These are phyloP conservation scores for Pollimyrus isidori DNA, from an alignment of 2,113 vertebrate species.

Conservation along the genomic window DNA sequence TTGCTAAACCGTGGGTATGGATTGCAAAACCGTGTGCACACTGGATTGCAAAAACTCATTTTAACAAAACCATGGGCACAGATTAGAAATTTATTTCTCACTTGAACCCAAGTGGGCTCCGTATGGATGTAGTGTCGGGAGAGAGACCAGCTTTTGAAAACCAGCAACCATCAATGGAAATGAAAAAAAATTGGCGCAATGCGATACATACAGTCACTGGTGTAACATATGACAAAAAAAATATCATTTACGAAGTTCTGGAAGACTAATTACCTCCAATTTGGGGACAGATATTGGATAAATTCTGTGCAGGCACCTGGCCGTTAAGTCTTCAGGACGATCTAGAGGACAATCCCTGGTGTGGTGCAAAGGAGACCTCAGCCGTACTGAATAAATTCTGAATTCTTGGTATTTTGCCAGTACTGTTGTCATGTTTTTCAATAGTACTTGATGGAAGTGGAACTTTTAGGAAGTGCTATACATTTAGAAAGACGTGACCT, in stretches of 20 bases:
- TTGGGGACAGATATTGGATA: background rate
- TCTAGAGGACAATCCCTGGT: background rate
- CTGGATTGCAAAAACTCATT: background rate
- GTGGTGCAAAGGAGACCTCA: background rate
- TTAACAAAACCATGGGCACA: too few relatives aligned
- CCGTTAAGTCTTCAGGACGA: background rate
- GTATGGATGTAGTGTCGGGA: background rate
- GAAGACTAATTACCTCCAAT: background rate
- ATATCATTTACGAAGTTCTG: background rate
- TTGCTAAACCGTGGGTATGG: rapidly evolving
- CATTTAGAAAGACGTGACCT: background rate
- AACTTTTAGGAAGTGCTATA: background rate
- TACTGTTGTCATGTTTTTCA: background rate
- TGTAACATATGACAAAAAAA: background rate
- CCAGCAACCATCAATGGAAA: background rate
- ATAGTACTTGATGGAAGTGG: background rate
- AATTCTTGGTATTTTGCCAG: background rate
- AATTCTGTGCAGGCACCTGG: background rate
- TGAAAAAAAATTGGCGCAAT: background rate
- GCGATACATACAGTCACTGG: background rate
- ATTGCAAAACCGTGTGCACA: background rate
- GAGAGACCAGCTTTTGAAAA: background rate
- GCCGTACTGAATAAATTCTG: background rate
- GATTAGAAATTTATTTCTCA: background rate
- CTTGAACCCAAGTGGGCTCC: background rate